Conservation (phyloP, 2,113 vertebrate genomes). For the Tricholaema leucomelas region DNA sequence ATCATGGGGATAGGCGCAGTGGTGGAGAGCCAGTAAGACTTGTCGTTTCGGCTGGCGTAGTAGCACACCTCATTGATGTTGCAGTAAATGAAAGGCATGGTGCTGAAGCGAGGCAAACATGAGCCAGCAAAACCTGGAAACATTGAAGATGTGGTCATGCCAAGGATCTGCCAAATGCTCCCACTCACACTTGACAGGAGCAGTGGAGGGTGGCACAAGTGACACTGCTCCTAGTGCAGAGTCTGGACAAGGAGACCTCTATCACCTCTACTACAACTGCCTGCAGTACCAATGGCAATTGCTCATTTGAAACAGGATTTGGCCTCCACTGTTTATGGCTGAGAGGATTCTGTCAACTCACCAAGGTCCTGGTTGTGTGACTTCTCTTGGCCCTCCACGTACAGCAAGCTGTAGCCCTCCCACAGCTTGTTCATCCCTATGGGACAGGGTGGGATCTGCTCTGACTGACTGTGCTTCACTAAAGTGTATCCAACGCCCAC, state of each 20-base stretch:
- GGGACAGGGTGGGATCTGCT: conserved; percentile 88
- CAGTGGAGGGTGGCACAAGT: background rate
- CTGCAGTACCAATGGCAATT: background rate
- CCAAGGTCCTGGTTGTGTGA: conserved; percentile 96
- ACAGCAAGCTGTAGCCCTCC: conserved; percentile 94
- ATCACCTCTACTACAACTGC: background rate
- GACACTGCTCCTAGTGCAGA: rapidly evolving
- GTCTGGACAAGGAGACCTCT: background rate
- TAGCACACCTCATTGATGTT: conserved; percentile 90
- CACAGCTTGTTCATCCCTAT: conserved; percentile 89
- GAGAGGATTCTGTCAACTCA: conserved; percentile 56
- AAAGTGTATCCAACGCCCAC: conserved; percentile 83
- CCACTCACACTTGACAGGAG: too few relatives aligned
- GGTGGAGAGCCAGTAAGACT: conserved; percentile 98
- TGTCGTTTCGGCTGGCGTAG: conserved; percentile 93
- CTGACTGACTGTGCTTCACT: conserved; percentile 93
- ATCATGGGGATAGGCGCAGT: conserved; percentile 95
- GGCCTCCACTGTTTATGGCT: background rate
- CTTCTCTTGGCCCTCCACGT: conserved; percentile 96
- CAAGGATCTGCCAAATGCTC: background rate
- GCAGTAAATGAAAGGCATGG: conserved; percentile 97
- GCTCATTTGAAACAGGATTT: background rate
- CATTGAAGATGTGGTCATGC: background rate
- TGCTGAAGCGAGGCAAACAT: conserved; percentile 92
- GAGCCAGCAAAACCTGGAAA: conserved; percentile 91